These are phyloP conservation scores for Osmoderma eremita DNA, from an alignment of 2,888 invertebrate species.

Conservation along the genomic window DNA sequence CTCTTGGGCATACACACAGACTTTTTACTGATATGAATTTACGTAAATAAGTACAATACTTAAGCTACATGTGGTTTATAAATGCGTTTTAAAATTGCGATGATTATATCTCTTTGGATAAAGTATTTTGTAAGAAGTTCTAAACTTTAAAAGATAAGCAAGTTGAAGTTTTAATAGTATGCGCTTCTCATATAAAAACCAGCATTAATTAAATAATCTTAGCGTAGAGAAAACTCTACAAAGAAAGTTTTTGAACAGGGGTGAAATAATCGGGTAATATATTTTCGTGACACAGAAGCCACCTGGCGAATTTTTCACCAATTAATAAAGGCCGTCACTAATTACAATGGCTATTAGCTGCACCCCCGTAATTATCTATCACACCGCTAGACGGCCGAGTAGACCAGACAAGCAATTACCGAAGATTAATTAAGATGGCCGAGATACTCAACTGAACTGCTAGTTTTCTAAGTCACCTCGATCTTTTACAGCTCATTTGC, in stretches of 20 bases:
- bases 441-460: constrained; percentile 53
- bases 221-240: neutral
- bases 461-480: constrained; percentile 56
- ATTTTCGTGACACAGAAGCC: constrained; percentile 53
- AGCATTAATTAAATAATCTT: constrained; percentile 10
- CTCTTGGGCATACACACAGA: constrained; percentile 2
- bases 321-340: constrained; percentile 60
- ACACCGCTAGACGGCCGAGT: constrained; percentile 56
- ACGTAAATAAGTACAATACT: neutral
- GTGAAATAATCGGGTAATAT: constrained; percentile 39
- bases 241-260: constrained; percentile 27
- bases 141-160: neutral
- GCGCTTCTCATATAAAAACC: neutral
- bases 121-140: too few relatives aligned
- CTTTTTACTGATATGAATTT: neutral
- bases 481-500: constrained; percentile 65
- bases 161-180: neutral
- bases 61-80: too few relatives aligned
- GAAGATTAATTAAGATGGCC: constrained; percentile 53
- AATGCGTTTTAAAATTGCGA: too few relatives aligned
- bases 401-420: constrained; percentile 54
- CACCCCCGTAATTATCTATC: constrained; percentile 60
- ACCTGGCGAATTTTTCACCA: constrained; percentile 60
- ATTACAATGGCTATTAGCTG: constrained; percentile 61
- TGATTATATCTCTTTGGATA: too few relatives aligned